These are phyloP conservation scores for Trachythela sp. DNA, from an alignment of 64 coral and sea anemone genomes.

Conservation along the genomic window DNA sequence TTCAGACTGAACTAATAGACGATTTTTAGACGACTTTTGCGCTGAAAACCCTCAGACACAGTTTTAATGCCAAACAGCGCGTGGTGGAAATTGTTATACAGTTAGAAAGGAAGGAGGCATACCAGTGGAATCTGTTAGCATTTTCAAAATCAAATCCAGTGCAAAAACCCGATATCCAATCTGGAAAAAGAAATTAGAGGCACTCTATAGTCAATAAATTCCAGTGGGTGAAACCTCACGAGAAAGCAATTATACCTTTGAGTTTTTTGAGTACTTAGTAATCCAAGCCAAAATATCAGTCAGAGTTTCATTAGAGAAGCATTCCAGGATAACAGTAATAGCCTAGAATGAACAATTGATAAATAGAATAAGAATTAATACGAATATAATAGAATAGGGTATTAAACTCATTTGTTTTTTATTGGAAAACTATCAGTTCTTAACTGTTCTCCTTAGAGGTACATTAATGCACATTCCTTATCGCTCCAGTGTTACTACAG, in stretches of 20 bases:
- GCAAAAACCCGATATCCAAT: slow-evolving; percentile 90
- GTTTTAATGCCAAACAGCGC: too few relatives aligned
- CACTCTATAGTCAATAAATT: not conserved
- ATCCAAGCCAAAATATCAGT: not conserved
- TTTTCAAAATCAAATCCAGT: slow-evolving; percentile 66
- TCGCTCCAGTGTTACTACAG: too few relatives aligned
- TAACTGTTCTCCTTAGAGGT: too few relatives aligned
- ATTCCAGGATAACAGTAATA: slow-evolving; percentile 28
- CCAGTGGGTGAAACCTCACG: not conserved
- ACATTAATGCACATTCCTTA: too few relatives aligned
- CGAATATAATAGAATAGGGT: not conserved
- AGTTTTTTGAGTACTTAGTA: slow-evolving; percentile 13
- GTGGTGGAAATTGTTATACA: too few relatives aligned
- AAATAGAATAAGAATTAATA: not conserved
- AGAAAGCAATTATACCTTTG: not conserved
- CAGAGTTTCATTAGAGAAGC: not conserved
- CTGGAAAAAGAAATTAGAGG: slow-evolving; percentile 44
- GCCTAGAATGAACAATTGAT: not conserved
- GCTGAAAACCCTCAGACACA: too few relatives aligned
- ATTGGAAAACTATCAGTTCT: too few relatives aligned
- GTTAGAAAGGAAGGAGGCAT: too few relatives aligned
- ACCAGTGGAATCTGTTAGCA: slow-evolving; percentile 38
- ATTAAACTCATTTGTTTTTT: too few relatives aligned
- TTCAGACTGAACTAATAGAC: too few relatives aligned
- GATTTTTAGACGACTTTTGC: too few relatives aligned